Conservation (phyloP, 1,140 invertebrate species). For the Arion vulgaris region DNA sequence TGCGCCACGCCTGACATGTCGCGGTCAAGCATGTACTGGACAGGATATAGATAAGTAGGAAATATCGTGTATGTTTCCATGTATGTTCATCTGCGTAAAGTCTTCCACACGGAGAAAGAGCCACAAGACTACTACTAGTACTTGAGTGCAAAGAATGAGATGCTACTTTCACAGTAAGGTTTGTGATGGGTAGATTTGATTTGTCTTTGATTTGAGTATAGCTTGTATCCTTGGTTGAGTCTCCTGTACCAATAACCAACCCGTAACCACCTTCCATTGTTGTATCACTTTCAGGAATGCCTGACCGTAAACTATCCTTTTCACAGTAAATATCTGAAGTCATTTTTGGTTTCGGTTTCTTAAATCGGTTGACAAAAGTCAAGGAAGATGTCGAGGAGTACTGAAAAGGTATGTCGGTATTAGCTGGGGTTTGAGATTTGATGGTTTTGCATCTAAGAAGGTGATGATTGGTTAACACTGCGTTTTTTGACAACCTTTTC, state of each 20-base stretch:
- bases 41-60: constrained; percentile 57
- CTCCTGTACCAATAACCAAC: neutral
- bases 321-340: neutral
- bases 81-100: constrained; percentile 51
- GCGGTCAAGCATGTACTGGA: constrained; percentile 43
- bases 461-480: neutral
- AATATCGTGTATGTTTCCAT: constrained; percentile 51
- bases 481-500: neutral
- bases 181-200: neutral
- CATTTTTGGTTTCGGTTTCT: neutral
- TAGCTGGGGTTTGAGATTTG: neutral
- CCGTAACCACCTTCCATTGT: neutral
- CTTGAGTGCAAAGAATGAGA: constrained; percentile 41
- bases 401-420: neutral
- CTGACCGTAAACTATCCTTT: constrained; percentile 24
- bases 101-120: constrained; percentile 46
- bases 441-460: neutral
- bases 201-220: neutral
- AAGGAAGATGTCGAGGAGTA: neutral
- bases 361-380: constrained; percentile 22
- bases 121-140: constrained; percentile 52
- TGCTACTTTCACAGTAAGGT: constrained; percentile 14
- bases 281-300: neutral
- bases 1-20: constrained; percentile 32
- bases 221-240: neutral